Evolutionary conservation across 2,888 invertebrate genomes (phyloP), one percentile per base, ranked within the genome.

Genomic region (Catocala fraxini): DNA sequence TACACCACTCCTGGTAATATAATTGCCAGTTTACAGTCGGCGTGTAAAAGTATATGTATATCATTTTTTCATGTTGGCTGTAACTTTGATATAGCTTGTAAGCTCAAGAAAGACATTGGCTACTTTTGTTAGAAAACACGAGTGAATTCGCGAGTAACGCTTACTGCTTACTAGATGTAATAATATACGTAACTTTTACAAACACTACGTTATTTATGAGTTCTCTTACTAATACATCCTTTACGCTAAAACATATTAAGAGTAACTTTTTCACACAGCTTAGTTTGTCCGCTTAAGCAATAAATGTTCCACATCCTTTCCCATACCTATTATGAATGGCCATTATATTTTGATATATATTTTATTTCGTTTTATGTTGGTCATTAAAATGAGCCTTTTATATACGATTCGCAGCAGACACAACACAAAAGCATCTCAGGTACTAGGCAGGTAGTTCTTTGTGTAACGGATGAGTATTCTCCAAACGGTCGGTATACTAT

Each of bases 361-460:
- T 70, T 71, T 59, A 68, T 73, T 66, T 57, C 54, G 11, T 67
- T 65, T 70, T 65, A 65, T 69, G 59, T 56, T 53, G 56, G 48
- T 56, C 60, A 65, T 71, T 68, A 68, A 77, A 70, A 66, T 49
- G 49, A 41, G 48, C 56, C 59, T 71, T 69, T 69, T 73, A 68
- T 77, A 69, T 69, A 74, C 67, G 70, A 72, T 71, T 71, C 47
- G 68, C 67, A 66, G 57, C 63, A 69, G 41, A 39, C 48, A 15
- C 51, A 56, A 52, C 58, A 73, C 75, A 75, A 73, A 69, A 74
- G 71, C 72, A 59, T 65, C 56, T 68, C 86, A 87, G 87, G 87
- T 85, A 85, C 65, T 59, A 61, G 54, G 73, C 87, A 87, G 88
- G 88, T 87, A 88, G 80, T 68, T 68, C 70, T 77, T 80, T 80